Conservation (phyloP, 2,797 vertebrate genomes). For the Poeciliopsis turneri region DNA sequence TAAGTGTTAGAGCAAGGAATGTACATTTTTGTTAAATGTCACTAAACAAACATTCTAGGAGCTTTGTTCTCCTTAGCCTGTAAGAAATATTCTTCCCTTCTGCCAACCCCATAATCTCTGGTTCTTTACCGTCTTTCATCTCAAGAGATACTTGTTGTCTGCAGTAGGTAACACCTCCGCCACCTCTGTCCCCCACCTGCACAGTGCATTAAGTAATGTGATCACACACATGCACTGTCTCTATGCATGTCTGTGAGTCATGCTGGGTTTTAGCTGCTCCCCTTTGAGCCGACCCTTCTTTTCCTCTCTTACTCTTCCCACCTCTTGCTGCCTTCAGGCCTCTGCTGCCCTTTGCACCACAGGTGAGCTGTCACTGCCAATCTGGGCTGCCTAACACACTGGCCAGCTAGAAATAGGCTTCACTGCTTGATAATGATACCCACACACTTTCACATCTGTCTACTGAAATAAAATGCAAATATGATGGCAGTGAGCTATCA, state of each 20-base stretch:
- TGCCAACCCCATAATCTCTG: constrained; percentile 18
- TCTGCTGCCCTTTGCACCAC: constrained; percentile 62
- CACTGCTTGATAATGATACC: constrained; percentile 44
- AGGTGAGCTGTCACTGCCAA: constrained; percentile 75
- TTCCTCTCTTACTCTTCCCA: not conserved
- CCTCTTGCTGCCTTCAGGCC: constrained; percentile 58
- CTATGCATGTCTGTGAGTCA: constrained; percentile 57
- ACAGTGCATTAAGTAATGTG: constrained; percentile 65
- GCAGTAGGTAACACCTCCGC: constrained; percentile 3
- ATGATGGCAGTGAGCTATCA: not conserved
- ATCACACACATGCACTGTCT: constrained; percentile 49
- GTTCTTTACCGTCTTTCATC: constrained; percentile 29
- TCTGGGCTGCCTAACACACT: constrained; percentile 61
- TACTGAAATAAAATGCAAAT: constrained; percentile 22
- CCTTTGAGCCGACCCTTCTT: not conserved
- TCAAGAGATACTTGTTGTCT: constrained; percentile 24
- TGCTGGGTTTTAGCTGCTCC: constrained; percentile 49
- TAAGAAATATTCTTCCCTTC: not conserved
- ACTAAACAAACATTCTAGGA: not conserved
- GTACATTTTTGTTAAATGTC: not conserved
- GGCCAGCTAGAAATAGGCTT: constrained; percentile 49
- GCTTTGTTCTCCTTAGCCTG: not conserved
- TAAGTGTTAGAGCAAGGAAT: not conserved
- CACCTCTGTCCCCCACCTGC: constrained; percentile 33
- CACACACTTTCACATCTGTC: constrained; percentile 26